Evolutionary conservation across 2,113 vertebrate genomes (phyloP), one percentile per base, ranked within the genome.

Genomic region (Gasterosteus nipponicus): DNA sequence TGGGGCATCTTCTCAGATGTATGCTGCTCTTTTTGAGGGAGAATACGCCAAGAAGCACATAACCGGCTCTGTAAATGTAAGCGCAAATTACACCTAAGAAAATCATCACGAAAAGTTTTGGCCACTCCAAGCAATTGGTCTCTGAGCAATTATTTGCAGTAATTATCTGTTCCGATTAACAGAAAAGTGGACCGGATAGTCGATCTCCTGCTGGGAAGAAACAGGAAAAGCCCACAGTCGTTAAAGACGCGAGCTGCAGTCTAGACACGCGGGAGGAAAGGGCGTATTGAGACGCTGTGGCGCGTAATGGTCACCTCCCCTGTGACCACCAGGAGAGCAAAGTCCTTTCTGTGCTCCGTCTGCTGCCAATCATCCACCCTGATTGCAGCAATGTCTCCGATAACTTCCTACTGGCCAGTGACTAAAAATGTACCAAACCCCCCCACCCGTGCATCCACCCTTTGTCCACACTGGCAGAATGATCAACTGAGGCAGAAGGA

Each of bases 181-280:
- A 53, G 10, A 35, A 77, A 78, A 67, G 5, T n/a, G 26, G 68
- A 31, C 39, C 33, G 69, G 26, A 77, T 59, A 19, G 47, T 15
- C 33, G 47, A 33, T 19, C 68, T 82, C 65, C 57, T 11, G 10
- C 31, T 60, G 31, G 15, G 19, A 62, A 41, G 66, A 46, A 59
- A 76, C 62, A 57, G 16, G 14, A 53, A 73, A 80, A 11, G 4
- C 38, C 42, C 46, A 49, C 39, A 56, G 49, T 9, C 22, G 12
- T 77, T 86, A 82, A 76, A 75, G 63, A 75, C 69, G 83, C 74
- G 83, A 80, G 61, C 71, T 54, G 22, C 78, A 64, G 87, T 88
- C 86, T 81, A 84, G 78, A 91, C 86, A 44, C 7, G 3, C 73
- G 62, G 60, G 65, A 60, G 87, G 86, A 89, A 87, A 64, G 57